Percentiles rank a stretch among this genome's conserved stretches.
phyloP scores from a whole-genome alignment of 2,113 vertebrate genomes.

The Strigops habroptila region DNA sequence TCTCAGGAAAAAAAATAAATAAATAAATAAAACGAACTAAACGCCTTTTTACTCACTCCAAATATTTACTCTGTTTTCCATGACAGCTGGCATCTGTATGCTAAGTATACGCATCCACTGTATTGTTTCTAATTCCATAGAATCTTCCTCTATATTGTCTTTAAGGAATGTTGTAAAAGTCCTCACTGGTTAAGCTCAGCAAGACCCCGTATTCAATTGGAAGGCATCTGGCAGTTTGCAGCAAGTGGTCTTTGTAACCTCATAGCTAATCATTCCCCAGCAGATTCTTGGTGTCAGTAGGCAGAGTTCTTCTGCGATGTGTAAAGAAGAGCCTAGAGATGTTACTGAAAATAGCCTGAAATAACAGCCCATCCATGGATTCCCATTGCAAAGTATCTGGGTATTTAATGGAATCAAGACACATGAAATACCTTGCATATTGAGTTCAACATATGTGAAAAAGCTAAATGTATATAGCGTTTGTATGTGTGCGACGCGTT shows the following conservation, averaged over 20 bases:
- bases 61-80: background rate
- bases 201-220: background rate
- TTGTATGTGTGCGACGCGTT: accelerated
- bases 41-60: background rate
- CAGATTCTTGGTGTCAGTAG: background rate
- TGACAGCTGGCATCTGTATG: background rate
- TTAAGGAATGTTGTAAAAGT: background rate
- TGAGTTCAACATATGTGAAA: background rate
- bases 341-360: background rate
- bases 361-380: background rate
- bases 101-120: background rate
- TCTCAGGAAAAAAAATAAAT: no score
- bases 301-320: background rate
- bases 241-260: background rate
- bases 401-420: background rate
- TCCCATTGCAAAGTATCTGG: background rate
- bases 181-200: background rate
- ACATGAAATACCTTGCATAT: background rate
- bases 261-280: background rate
- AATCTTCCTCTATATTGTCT: background rate
- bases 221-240: background rate
- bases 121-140: background rate
- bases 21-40: background rate
- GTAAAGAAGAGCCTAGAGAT: background rate
- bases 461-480: background rate